Evolutionary conservation across 2,797 vertebrate genomes (phyloP).

Genomic region (Oreonectes daqikongensis): DNA sequence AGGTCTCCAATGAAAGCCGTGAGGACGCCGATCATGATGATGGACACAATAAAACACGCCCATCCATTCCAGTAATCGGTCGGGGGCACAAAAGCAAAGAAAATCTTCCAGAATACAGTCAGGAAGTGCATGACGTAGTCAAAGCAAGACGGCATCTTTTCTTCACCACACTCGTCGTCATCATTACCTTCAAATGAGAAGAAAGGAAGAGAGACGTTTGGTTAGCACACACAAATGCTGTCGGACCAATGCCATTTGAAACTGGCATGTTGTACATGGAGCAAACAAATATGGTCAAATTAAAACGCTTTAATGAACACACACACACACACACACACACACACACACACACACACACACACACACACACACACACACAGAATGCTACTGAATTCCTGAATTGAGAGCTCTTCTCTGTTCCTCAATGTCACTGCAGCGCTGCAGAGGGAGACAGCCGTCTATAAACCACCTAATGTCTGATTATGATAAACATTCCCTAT

Average conservation of each 20-base stretch:
- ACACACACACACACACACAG: too few species aligned
- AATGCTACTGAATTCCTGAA: too few species aligned
- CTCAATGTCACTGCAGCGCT: too few species aligned
- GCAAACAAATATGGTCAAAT: too few species aligned
- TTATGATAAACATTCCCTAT: constrained; percentile 26
- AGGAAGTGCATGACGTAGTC: constrained; percentile 98
- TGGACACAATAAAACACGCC: constrained; percentile 94
- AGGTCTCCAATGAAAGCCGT: constrained; percentile 94
- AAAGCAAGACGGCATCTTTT: constrained; percentile 90
- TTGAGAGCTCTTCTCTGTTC: too few species aligned
- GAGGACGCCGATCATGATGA: constrained; percentile 89
- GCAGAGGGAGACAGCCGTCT: not conserved
- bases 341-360: too few species aligned
- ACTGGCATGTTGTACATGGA: too few species aligned
- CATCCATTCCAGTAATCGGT: constrained; percentile 96
- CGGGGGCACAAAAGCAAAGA: constrained; percentile 93
- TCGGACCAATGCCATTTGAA: too few species aligned
- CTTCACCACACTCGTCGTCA: constrained; percentile 83
- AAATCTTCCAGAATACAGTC: constrained; percentile 96
- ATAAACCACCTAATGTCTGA: not conserved
- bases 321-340: too few species aligned
- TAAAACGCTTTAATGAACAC: too few species aligned
- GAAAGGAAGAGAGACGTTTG: not conserved
- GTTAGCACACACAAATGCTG: too few species aligned
- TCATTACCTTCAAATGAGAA: constrained; percentile 70